Conservation (phyloP, 2,888 invertebrate species). For the Drosophila niveifrons region DNA sequence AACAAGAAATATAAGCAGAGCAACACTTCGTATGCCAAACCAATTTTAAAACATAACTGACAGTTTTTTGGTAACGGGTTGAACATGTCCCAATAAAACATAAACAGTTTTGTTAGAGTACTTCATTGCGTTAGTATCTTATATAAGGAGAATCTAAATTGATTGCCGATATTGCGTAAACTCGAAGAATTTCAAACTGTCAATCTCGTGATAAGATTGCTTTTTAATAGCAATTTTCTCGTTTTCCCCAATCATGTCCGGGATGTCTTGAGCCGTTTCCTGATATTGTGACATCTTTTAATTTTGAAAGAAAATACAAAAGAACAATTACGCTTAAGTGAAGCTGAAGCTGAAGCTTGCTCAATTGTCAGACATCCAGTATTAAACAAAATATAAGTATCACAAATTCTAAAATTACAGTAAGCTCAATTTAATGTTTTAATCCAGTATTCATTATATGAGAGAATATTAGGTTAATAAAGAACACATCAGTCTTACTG, state of each 20-base stretch:
- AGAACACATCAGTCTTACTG: background rate
- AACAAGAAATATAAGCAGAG: conserved; percentile 27
- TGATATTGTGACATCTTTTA: background rate
- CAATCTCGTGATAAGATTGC: conserved; percentile 9
- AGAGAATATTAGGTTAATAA: background rate
- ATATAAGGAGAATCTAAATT: background rate
- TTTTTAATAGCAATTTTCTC: conserved; percentile 23
- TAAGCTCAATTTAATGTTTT: background rate
- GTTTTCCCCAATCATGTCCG: background rate
- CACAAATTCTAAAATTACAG: too few species aligned
- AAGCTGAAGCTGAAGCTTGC: background rate
- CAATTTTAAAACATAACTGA: conserved; percentile 23
- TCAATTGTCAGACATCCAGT: background rate
- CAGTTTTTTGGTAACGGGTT: conserved; percentile 20
- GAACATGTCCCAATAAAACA: background rate
- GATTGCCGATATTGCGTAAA: background rate
- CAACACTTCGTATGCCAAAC: conserved; percentile 7
- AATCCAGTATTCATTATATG: background rate
- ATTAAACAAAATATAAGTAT: background rate
- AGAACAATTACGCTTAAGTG: background rate
- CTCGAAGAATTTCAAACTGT: background rate
- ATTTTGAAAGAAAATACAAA: background rate
- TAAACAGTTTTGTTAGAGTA: background rate
- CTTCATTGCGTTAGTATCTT: background rate
- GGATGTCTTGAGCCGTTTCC: background rate